These are phyloP conservation scores for Rallus crepitans DNA, from an alignment of 2,797 vertebrate species.

Conservation along the genomic window DNA sequence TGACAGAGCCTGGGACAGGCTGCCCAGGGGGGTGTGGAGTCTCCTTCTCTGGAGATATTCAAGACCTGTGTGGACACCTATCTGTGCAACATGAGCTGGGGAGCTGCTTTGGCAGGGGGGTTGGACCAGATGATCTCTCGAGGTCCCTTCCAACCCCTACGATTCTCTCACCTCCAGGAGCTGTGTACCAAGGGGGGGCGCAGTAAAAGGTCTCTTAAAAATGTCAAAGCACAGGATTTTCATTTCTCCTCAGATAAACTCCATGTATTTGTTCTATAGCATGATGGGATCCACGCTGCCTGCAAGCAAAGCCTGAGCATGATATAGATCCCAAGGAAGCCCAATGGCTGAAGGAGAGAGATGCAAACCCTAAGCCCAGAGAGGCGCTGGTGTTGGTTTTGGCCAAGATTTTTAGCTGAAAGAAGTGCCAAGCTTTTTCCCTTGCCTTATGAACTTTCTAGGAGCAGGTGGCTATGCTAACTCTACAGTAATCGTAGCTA, in stretches of 20 bases:
- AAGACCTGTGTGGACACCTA: too few relatives aligned
- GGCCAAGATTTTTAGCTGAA: conserved; percentile 25
- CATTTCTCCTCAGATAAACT: not conserved
- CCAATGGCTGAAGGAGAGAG: not conserved
- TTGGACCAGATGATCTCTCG: too few relatives aligned
- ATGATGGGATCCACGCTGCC: not conserved
- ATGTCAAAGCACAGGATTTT: not conserved
- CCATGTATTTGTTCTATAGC: accelerated
- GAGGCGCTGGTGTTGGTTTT: conserved; percentile 23
- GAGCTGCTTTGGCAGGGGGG: too few relatives aligned
- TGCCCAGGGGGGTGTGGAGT: too few relatives aligned
- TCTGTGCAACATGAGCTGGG: too few relatives aligned
- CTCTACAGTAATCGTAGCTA: not conserved
- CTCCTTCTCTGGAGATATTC: too few relatives aligned
- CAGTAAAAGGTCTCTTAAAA: not conserved
- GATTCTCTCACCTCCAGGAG: not conserved
- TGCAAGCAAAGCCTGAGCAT: not conserved
- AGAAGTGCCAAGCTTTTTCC: not conserved
- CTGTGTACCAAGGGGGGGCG: not conserved
- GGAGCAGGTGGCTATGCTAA: not conserved
- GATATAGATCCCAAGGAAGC: not conserved
- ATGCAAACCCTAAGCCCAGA: not conserved
- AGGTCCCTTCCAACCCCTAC: too few relatives aligned
- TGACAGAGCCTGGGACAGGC: too few relatives aligned
- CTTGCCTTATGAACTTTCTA: not conserved